Evolutionary conservation across 2,113 vertebrate genomes (phyloP).

Genomic region (Agelaius phoeniceus): DNA sequence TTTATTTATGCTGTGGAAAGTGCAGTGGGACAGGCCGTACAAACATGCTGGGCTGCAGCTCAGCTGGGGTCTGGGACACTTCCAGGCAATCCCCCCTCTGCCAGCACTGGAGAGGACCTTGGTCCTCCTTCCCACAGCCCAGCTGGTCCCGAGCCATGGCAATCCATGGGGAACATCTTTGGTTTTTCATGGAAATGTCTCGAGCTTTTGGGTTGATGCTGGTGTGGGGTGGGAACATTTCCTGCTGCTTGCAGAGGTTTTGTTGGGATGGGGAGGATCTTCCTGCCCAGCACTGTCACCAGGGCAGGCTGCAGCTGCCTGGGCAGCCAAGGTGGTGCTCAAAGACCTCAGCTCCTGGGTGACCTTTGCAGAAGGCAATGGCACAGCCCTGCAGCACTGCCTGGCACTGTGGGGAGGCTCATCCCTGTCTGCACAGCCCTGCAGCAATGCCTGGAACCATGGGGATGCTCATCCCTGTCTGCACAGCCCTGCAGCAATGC

Average conservation of each 20-base stretch:
- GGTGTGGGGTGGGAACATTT: not conserved
- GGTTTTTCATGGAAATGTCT: conserved; percentile 14
- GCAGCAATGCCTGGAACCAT: too few relatives aligned
- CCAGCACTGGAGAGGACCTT: not conserved
- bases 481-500: too few relatives aligned
- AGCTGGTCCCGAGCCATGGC: not conserved
- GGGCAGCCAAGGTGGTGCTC: not conserved
- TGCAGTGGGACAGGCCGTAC: conserved; percentile 10
- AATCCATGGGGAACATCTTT: not conserved
- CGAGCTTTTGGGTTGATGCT: not conserved
- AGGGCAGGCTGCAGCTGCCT: not conserved
- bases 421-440: not conserved
- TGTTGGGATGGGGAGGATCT: not conserved
- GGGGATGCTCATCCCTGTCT: not conserved
- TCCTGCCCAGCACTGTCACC: not conserved
- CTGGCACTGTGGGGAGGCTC: not conserved
- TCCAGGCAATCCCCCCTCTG: not conserved
- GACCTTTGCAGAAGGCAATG: not conserved
- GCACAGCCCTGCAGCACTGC: not conserved
- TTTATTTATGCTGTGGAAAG: conserved; percentile 30
- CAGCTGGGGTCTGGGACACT: not conserved
- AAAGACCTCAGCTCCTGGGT: not conserved
- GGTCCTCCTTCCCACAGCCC: not conserved
- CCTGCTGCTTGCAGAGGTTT: not conserved
- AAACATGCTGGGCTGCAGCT: not conserved